Conservation (phyloP, 2,797 vertebrate genomes). For the Dryobates pubescens region DNA sequence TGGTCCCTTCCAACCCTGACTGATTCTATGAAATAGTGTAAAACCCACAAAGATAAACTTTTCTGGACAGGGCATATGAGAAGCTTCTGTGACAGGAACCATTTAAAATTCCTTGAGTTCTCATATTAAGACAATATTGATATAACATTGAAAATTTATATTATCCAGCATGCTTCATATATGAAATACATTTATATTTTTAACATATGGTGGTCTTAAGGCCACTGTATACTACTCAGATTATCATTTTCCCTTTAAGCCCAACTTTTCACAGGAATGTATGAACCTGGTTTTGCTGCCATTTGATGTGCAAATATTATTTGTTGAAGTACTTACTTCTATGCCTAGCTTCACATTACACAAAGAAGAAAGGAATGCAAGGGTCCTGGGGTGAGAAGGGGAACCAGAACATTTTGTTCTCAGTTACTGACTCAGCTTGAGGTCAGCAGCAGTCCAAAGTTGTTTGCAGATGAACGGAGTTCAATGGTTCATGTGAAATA, state of each 20-base stretch:
- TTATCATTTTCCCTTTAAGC: not conserved
- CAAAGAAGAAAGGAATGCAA: not conserved
- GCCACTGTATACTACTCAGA: not conserved
- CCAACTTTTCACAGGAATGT: not conserved
- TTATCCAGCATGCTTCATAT: not conserved
- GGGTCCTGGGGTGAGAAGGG: not conserved
- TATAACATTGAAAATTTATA: not conserved
- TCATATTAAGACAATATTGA: not conserved
- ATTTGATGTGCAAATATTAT: not conserved
- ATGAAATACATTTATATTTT: not conserved
- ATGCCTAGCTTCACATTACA: not conserved
- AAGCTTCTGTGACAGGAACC: not conserved
- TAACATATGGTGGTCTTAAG: not conserved
- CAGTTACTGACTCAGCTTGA: conserved; percentile 4
- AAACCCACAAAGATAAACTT: not conserved
- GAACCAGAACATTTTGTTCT: conserved; percentile 1
- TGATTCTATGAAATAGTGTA: not conserved
- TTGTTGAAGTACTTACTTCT: not conserved
- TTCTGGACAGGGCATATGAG: not conserved
- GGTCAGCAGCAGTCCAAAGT: not conserved
- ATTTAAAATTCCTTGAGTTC: not conserved
- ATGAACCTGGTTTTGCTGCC: not conserved
- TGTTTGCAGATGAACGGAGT: not conserved
- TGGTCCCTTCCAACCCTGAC: too few species aligned
- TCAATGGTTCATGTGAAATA: not conserved